Base-by-base conservation (phyloP, 2,797 vertebrate species). In the Sebastes vulpes region DNA sequence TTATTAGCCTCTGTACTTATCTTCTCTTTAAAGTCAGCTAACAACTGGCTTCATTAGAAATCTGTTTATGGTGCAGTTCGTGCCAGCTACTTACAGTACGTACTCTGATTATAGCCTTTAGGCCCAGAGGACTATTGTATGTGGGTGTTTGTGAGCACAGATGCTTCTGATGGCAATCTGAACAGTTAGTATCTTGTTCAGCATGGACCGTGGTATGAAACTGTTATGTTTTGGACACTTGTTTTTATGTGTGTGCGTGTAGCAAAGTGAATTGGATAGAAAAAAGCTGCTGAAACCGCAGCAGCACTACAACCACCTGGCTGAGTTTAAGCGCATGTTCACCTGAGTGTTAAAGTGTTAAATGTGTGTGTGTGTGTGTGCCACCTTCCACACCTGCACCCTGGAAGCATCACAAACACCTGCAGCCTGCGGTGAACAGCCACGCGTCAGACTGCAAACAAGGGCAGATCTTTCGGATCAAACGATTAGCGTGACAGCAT, bases 11-110 rank as follows among this genome's bases (percentile, higher is more conserved):
- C 76, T 74, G 58, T 64, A 50, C 79, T 84, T 70, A 81, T 80
- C 80, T 83, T 75, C 20, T 71, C 77, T 81, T 84, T 85, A 57
- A 69, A 68, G 74, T 70, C 16, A 1, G 63, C 65, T 68, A 73
- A 72, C 69, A 57, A 72, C 60, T 32, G 77, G 28, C 63, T 86
- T 88, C 67, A 83, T 91, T 86, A 87, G 70, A 75, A 87, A 91
- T 90, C 71, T 85, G 82, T 87, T 91, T 66, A 81, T 72, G 63
- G 53, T 75, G 68, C 82, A 69, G 64, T 83, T 84, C 72, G 72
- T 58, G 42, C 80, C 35, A 46, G 32, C 68, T 57, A 31, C 75
- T 65, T 83, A n/a, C 60, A 71, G 46, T 65, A 50, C 56, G 70
- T 70, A 53, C 32, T 82, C 1, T 18, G 31, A 65, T 87, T 60